These are phyloP conservation scores for Petrocephalus sullivani DNA, from an alignment of 2,797 vertebrate species.

Conservation along the genomic window DNA sequence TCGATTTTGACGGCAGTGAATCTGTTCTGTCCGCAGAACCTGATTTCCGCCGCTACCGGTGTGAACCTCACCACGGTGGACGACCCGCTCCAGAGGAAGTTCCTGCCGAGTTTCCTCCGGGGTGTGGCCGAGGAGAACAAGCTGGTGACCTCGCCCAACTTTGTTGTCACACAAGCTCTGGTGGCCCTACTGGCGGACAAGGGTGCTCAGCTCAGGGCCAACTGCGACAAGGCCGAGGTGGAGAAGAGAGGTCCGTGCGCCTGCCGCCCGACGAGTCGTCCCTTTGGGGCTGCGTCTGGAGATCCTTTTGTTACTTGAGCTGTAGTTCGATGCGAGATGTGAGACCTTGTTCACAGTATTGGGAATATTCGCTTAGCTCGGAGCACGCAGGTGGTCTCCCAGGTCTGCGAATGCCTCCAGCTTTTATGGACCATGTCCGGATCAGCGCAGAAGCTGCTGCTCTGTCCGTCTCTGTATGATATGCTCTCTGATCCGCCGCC, in stretches of 20 bases:
- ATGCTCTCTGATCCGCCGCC: conserved; percentile 35
- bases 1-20: conserved; percentile 6
- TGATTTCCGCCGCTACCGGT: conserved; percentile 95
- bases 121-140: conserved; percentile 95
- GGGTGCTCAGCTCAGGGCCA: conserved; percentile 82
- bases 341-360: background rate
- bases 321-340: background rate
- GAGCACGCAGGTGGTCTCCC: background rate
- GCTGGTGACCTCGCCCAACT: conserved; percentile 92
- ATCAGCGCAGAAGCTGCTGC: background rate
- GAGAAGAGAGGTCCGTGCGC: conserved; percentile 84
- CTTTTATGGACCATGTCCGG: background rate
- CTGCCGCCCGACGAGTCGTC: background rate
- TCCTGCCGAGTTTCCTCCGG: conserved; percentile 90
- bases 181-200: conserved; percentile 93
- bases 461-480: conserved; percentile 39
- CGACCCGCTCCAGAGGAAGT: conserved; percentile 92
- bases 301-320: background rate
- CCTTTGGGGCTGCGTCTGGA: background rate
- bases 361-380: background rate
- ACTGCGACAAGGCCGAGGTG: conserved; percentile 84
- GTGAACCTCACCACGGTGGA: conserved; percentile 95
- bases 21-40: conserved; percentile 65
- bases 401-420: background rate
- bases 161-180: conserved; percentile 94